phyloP scores from a whole-genome alignment of 2,888 invertebrate genomes.

The Epistrophe eligans region DNA sequence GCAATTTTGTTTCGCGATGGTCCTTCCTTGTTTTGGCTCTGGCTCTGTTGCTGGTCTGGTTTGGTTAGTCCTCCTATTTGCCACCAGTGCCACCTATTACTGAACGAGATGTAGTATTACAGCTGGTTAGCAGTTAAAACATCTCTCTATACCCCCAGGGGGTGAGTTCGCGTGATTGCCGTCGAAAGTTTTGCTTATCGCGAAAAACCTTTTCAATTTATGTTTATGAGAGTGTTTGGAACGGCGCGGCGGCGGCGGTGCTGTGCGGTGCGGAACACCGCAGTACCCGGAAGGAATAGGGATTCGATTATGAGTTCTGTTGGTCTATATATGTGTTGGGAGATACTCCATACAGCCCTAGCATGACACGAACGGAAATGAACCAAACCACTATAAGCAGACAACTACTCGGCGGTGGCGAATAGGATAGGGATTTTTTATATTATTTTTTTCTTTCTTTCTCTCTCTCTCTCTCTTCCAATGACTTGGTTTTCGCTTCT shows the following conservation, averaged over 20 bases:
- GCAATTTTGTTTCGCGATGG: slow-evolving; percentile 59
- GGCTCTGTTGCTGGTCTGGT: neutral
- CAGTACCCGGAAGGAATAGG: slow-evolving; percentile 62
- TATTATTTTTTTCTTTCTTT: neutral
- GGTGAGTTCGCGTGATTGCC: slow-evolving; percentile 62
- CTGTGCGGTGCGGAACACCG: neutral
- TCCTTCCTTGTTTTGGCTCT: neutral
- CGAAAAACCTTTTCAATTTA: slow-evolving; percentile 71
- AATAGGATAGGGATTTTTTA: slow-evolving; percentile 15
- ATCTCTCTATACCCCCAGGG: slow-evolving; percentile 24
- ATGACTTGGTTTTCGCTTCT: slow-evolving; percentile 23
- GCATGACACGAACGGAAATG: neutral
- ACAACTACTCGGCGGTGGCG: slow-evolving; percentile 22
- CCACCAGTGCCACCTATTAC: slow-evolving; percentile 24
- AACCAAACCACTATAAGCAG: slow-evolving; percentile 28
- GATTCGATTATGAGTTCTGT: slow-evolving; percentile 70
- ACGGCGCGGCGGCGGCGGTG: neutral
- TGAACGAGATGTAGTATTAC: slow-evolving; percentile 15
- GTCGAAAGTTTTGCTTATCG: slow-evolving; percentile 74
- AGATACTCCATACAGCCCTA: slow-evolving; percentile 30
- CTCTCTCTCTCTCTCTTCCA: neutral
- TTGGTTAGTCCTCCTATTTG: neutral
- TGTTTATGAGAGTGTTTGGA: slow-evolving; percentile 69
- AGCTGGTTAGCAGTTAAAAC: slow-evolving; percentile 40
- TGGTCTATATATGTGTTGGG: slow-evolving; percentile 49